Percentiles rank a stretch among this genome's conserved stretches.
These are phyloP conservation scores for Dorcus parallelipipedus DNA, from an alignment of 2,888 invertebrate genomes.

Conservation along the genomic window DNA sequence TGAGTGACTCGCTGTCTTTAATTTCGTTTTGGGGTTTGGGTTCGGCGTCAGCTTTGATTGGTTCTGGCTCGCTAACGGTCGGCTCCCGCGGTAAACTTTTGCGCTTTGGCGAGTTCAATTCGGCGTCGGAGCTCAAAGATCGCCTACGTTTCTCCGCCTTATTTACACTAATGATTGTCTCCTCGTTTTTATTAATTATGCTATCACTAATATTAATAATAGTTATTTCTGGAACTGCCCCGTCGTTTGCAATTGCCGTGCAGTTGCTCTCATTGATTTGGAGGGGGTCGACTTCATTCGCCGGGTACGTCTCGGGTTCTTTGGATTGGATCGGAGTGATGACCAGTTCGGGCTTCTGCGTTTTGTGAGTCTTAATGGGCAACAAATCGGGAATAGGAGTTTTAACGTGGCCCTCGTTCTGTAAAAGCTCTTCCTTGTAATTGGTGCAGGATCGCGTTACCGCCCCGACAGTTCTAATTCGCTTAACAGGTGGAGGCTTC, in stretches of 20 bases:
- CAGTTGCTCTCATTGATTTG: slow-evolving; percentile 17
- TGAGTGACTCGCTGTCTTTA: not conserved
- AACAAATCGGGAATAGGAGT: slow-evolving; percentile 45
- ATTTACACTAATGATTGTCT: slow-evolving; percentile 42
- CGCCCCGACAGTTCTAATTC: slow-evolving; percentile 61
- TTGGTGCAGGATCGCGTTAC: slow-evolving; percentile 54
- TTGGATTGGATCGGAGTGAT: slow-evolving; percentile 22
- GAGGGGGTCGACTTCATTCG: slow-evolving; percentile 26
- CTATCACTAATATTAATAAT: slow-evolving; percentile 45
- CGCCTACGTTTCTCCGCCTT: slow-evolving; percentile 38
- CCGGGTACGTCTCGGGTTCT: slow-evolving; percentile 21
- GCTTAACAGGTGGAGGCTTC: slow-evolving; percentile 41
- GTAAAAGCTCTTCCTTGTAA: slow-evolving; percentile 29
- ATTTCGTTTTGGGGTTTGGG: slow-evolving; percentile 9
- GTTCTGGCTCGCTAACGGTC: not conserved
- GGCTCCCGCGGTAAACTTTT: slow-evolving; percentile 35
- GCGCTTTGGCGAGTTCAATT: slow-evolving; percentile 37
- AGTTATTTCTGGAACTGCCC: slow-evolving; percentile 23
- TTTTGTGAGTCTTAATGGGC: slow-evolving; percentile 34
- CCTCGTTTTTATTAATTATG: slow-evolving; percentile 43
- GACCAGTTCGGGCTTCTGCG: slow-evolving; percentile 25
- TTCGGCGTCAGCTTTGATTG: slow-evolving; percentile 24
- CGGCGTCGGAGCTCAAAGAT: slow-evolving; percentile 36
- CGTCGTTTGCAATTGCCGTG: slow-evolving; percentile 24
- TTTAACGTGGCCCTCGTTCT: slow-evolving; percentile 28